Evolutionary conservation across 2,113 vertebrate species (phyloP).

Genomic region (Pampusana beccarii): DNA sequence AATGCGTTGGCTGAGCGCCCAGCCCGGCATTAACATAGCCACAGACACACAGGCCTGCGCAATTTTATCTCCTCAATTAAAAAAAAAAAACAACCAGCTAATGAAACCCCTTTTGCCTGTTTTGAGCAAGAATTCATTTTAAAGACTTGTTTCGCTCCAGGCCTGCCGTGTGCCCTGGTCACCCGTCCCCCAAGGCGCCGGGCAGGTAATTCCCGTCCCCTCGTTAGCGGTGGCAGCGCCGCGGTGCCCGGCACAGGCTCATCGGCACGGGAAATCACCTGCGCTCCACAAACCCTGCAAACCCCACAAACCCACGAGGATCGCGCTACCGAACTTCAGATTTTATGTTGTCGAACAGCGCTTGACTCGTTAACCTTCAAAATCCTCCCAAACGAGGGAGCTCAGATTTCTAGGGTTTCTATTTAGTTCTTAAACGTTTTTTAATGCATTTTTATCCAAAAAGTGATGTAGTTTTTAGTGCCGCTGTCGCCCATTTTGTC

Average conservation of each 20-base stretch:
- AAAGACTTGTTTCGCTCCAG: not conserved
- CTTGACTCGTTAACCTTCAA: slow-evolving; percentile 61
- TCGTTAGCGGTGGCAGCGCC: not conserved
- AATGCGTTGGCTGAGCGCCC: slow-evolving; percentile 94
- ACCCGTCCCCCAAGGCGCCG: not conserved
- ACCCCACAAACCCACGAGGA: too few relatives aligned
- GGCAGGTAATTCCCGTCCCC: not conserved
- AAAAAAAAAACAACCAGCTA: not conserved
- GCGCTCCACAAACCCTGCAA: too few relatives aligned
- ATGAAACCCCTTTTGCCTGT: slow-evolving; percentile 26
- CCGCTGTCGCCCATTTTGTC: not conserved
- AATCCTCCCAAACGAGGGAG: slow-evolving; percentile 21
- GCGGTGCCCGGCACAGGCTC: too few relatives aligned
- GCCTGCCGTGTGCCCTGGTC: not conserved
- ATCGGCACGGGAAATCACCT: too few relatives aligned
- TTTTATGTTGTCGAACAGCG: not conserved
- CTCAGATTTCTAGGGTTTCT: slow-evolving; percentile 4
- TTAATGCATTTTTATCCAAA: slow-evolving; percentile 61
- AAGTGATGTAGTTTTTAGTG: slow-evolving; percentile 64
- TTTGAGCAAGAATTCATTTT: slow-evolving; percentile 24
- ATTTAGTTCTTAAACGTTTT: slow-evolving; percentile 57
- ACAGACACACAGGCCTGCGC: slow-evolving; percentile 80
- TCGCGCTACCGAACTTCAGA: not conserved
- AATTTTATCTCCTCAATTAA: slow-evolving; percentile 35
- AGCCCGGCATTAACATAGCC: slow-evolving; percentile 89